These are phyloP conservation scores for Noctilio leporinus DNA, from an alignment of 2,113 vertebrate genomes.

Conservation along the genomic window DNA sequence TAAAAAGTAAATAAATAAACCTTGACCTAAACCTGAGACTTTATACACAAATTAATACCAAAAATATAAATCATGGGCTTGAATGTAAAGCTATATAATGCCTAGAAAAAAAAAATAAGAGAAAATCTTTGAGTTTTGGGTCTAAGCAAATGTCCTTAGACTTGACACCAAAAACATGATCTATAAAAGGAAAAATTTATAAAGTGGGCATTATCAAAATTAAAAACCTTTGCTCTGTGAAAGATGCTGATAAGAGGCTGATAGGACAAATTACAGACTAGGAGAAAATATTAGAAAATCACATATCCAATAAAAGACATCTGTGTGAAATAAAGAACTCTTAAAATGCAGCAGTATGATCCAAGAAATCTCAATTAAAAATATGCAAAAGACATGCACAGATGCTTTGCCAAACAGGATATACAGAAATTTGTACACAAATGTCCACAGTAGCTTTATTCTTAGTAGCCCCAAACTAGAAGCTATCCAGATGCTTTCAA, in stretches of 20 bases:
- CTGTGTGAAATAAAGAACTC: background rate
- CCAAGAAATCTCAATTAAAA: background rate
- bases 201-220: background rate
- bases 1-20: background rate
- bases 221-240: background rate
- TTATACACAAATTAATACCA: background rate
- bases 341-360: background rate
- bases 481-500: background rate
- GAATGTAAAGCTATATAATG: background rate
- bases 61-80: background rate
- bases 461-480: background rate
- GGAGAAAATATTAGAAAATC: conserved; percentile 10
- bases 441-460: background rate
- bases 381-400: background rate
- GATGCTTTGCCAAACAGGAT: background rate
- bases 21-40: background rate
- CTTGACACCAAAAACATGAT: background rate
- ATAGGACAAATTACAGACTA: background rate
- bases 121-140: background rate
- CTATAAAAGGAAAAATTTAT: background rate
- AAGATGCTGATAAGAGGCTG: background rate
- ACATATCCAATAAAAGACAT: background rate
- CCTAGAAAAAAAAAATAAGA: background rate
- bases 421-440: background rate
- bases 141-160: background rate